Base-by-base conservation (phyloP, 2,797 vertebrate species). In the Microctenopoma steveboyesi region DNA sequence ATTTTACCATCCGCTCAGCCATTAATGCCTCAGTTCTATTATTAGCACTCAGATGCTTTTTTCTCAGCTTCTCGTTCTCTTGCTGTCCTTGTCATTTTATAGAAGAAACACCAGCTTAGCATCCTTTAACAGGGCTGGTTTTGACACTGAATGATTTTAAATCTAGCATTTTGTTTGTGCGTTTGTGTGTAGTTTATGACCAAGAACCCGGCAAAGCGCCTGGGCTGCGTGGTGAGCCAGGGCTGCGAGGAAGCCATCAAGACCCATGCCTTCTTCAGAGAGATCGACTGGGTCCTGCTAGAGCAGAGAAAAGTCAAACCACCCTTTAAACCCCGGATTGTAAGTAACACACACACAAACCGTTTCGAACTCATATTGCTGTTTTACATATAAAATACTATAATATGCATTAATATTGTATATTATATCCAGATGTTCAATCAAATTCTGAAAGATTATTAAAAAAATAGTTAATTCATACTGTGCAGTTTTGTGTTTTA, bases 271-370 rank as follows among this genome's bases (percentile, higher is more conserved):
- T 99, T 99, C 93, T 99, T 99, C 95, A 96, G 96, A 86, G 98
- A 99, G 83, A 99, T 99, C 11, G 98, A 99, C 93, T 99, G 98
- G 98, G 92, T 95, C 57, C 94, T 97, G 86, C 94, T 99, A 91
- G 98, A 99, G 83, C 97, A 98, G 92, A 95, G 95, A 85, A 98
- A 96, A 92, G 95, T 99, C 93, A 98, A 98, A 84, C 97, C 98
- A 0, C 98, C 97, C 69, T 99, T 99, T 90, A 99, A 98, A 90
- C 98, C 98, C 53, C 95, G 98, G 68, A 99, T 99, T 93, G 97
- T 99, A 95, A 98, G 97, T 60, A 51, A 80, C 64, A 53, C 69
- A 46, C 40, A 53, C 42, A 22, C 22, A 22, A 22, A 22, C 22
- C 22, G 22, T 22, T 22, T 22, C 22, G 22, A 22, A 22, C 22